A percentile compares a stretch with the other conserved stretches of the same genome.
These are phyloP conservation scores for Drosophila equinoxialis DNA, from an alignment of 1,140 invertebrate species.

Conservation along the genomic window DNA sequence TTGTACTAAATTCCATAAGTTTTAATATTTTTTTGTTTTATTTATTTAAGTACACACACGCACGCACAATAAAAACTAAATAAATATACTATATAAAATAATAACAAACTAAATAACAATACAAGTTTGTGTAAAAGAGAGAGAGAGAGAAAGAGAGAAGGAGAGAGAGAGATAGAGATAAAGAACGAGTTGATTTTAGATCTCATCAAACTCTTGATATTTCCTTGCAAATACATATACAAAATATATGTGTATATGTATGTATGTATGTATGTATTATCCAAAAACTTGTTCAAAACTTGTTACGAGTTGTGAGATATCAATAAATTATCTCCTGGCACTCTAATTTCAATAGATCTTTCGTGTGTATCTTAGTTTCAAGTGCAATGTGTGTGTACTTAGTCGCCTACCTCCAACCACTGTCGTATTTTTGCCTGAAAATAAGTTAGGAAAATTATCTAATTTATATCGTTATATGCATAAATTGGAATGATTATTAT, in stretches of 20 bases:
- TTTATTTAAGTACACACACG: slow-evolving; percentile 1
- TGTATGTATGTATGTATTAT: no score
- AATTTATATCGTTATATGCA: slow-evolving; percentile 11
- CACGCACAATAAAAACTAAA: slow-evolving; percentile 1
- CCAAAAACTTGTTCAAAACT: no score
- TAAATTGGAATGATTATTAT: background rate
- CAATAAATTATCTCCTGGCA: background rate
- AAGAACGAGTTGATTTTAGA: slow-evolving; percentile 15
- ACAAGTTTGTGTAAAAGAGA: background rate
- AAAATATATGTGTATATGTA: no score
- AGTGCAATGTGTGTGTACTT: slow-evolving; percentile 16
- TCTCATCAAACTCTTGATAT: slow-evolving; percentile 18
- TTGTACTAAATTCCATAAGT: background rate
- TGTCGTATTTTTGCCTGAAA: slow-evolving; percentile 88
- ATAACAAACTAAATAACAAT: background rate
- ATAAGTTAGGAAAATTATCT: slow-evolving; percentile 79
- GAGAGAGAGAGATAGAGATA: slow-evolving; percentile 21
- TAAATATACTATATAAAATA: background rate
- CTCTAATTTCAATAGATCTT: background rate
- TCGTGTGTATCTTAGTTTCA: background rate
- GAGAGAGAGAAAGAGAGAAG: slow-evolving; percentile 12
- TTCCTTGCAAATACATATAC: slow-evolving; percentile 16
- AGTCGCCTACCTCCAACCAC: slow-evolving; percentile 87
- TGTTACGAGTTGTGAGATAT: background rate
- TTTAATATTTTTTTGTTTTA: background rate